Evolutionary conservation across 2,113 vertebrate species (phyloP), one percentile per base, ranked within the genome.

Genomic region (Cololabis saira): DNA sequence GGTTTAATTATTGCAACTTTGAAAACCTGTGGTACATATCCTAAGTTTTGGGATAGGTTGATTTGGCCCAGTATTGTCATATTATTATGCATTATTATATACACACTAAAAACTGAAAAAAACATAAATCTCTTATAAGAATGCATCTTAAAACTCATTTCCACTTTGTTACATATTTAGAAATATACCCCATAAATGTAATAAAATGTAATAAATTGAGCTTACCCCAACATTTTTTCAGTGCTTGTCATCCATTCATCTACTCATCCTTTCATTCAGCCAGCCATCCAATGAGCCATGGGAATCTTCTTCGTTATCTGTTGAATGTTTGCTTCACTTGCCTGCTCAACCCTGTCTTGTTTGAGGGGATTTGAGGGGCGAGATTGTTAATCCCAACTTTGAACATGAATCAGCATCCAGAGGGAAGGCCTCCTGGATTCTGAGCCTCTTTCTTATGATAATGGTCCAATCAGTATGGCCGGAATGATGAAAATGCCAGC

Each of bases 381-480:
- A 90, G 94, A 94, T 83, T 93, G 94, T 94, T 98, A 96, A 98
- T 98, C 97, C 95, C 72, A 95, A 96, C 87, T 96, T 96, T 96
- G 95, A 98, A 96, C 95, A 96, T 95, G 94, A 95, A 95, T 94
- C 94, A 92, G 88, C 44, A 84, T 88, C 92, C 91, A 87, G 90
- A 59, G 81, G 56, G 87, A 81, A 76, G 27, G 87, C 83, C 90
- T 95, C 92, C 93, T 89, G 93, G 93, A 94, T 93, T 91, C 90
- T 84, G 78, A 83, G 91, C 92, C 93, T 94, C 93, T 95, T 96
- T 95, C 92, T 95, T 94, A 96, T 96, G 96, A 95, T 97, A 96
- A 96, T 95, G 88, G 72, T 83, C 76, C 78, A 87, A 92, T 93
- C 94, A 89, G 93, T 86, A 74, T 79, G 81, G 90, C 81, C 58